Base-by-base conservation (phyloP, 2,113 vertebrate genomes). In the Tinamus guttatus region DNA sequence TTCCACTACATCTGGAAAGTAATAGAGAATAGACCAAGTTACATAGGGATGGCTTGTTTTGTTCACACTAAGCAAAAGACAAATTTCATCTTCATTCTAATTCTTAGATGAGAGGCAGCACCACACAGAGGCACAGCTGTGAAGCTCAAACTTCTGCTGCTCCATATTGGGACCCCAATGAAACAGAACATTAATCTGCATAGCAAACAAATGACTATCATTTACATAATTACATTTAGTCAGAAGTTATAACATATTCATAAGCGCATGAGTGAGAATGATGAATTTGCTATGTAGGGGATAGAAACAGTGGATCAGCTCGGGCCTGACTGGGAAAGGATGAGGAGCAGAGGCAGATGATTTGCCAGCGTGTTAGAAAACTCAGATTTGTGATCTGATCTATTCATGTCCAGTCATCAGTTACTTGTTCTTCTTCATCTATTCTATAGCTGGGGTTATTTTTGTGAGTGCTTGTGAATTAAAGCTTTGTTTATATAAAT, bases 141-240 rank as follows among this genome's bases (percentile, higher is more conserved):
- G 82, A 76, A 94, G 63, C 89, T 96, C 92, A 88, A 81, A 91
- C 87, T 96, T 94, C 77, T 94, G 73, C 76, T 73, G 79, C 80
- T 97, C 91, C 92, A 81, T 93, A 85, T 94, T 96, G 97, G 94
- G 95, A 94, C 88, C 85, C 82, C 92, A 90, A 40, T 81, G 96
- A 96, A 95, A 93, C 87, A 96, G 94, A 96, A 96, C 96, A 93
- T 96, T 97, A 96, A 97, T 96, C 95, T 96, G 94, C 94, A 91
- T 40, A 75, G 87, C 90, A 97, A 97, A 96, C 93, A 97, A 97
- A 96, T 94, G 76, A 96, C 94, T 95, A 90, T 95, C 77, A 95
- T 97, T 97, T 96, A 89, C 97, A 97, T 97, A 97, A 97, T 97
- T 93, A 89, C 92, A 92, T 96, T 95, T 97, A 96, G 92, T 92